Evolutionary conservation across 2,113 vertebrate species (phyloP).

Genomic region (Leptobrachium leishanense): DNA sequence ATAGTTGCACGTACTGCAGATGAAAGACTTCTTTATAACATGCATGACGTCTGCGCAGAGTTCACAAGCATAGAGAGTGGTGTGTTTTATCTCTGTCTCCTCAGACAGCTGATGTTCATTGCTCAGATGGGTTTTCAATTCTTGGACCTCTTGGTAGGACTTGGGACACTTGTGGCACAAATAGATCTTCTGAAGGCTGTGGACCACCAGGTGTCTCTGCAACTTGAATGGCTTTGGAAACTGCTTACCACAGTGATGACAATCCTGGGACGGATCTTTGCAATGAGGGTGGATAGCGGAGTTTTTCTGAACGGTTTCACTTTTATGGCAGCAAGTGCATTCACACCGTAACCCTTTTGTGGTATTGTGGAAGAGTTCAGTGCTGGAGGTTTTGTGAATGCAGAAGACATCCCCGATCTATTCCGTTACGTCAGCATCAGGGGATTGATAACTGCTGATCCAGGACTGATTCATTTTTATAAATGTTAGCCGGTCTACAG

Average conservation of each 20-base stretch:
- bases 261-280: slow-evolving; percentile 94
- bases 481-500: no score
- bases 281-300: slow-evolving; percentile 86
- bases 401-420: no score
- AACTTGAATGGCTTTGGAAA: slow-evolving; percentile 98
- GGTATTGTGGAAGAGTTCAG: no score
- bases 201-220: slow-evolving; percentile 93
- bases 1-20: slow-evolving; percentile 97
- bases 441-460: no score
- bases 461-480: no score
- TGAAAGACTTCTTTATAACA: slow-evolving; percentile 93
- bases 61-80: slow-evolving; percentile 90
- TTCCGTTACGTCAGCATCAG: no score
- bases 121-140: slow-evolving; percentile 84
- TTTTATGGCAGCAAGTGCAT: slow-evolving; percentile 53
- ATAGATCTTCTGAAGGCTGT: slow-evolving; percentile 93
- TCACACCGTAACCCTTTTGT: no score
- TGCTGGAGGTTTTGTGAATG: no score
- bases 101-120: slow-evolving; percentile 74
- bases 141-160: slow-evolving; percentile 83
- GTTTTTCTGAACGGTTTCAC: slow-evolving; percentile 68
- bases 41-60: slow-evolving; percentile 96
- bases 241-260: slow-evolving; percentile 96
- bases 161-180: slow-evolving; percentile 89
- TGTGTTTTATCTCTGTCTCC: slow-evolving; percentile 86